Evolutionary conservation across 2,797 vertebrate genomes (phyloP).

Genomic region (Hyperoplus lanceolatus): DNA sequence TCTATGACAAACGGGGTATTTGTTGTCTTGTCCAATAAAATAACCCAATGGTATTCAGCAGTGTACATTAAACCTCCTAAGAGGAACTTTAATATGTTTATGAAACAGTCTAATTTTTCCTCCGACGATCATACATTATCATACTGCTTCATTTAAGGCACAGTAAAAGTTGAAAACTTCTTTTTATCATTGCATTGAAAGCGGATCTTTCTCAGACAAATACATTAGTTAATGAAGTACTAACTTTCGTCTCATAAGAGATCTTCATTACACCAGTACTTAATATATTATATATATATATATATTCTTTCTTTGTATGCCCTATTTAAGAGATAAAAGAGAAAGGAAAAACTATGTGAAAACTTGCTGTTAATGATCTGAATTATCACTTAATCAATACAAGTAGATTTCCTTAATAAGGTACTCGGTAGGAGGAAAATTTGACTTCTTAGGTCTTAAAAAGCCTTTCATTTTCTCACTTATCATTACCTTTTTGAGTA

Average conservation of each 20-base stretch:
- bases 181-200: neutral
- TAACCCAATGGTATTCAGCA: neutral
- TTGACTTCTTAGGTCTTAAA: neutral
- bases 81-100: no score
- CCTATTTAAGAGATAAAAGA: neutral
- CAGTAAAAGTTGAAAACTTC: neutral
- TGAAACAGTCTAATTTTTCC: no score
- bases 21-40: neutral
- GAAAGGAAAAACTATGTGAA: neutral
- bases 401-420: neutral
- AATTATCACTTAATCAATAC: neutral
- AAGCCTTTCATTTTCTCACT: slow-evolving; percentile 1
- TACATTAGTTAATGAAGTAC: no score
- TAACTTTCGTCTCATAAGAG: no score
- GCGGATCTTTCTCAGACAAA: neutral
- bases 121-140: no score
- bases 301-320: neutral
- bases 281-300: neutral
- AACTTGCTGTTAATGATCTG: neutral
- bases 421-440: neutral
- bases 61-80: no score
- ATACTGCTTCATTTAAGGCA: neutral
- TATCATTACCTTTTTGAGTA: slow-evolving; percentile 12
- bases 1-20: neutral
- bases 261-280: neutral